Evolutionary conservation across 1,140 invertebrate species (phyloP).

Genomic region (Heliconius hewitsoni): DNA sequence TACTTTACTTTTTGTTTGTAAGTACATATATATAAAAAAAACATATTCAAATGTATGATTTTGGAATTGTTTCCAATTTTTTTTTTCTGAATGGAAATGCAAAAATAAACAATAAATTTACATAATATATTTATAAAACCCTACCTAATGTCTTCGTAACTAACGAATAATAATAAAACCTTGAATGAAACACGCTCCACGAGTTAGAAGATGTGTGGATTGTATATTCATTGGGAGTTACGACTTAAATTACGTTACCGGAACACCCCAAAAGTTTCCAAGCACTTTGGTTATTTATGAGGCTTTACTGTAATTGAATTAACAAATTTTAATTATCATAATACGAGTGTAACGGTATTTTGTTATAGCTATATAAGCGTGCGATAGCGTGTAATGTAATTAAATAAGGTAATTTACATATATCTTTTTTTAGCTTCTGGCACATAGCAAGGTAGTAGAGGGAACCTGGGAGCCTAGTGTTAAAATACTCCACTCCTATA

Average conservation of each 20-base stretch:
- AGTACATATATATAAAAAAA: too few relatives aligned
- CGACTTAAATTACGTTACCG: background rate
- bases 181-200: background rate
- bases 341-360: background rate
- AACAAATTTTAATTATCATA: constrained; percentile 7
- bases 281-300: background rate
- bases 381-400: background rate
- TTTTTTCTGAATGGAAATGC: background rate
- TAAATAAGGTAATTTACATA: background rate
- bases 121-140: background rate
- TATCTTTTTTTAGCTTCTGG: background rate
- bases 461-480: too few relatives aligned
- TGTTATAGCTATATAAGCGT: background rate
- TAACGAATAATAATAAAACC: background rate
- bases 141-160: background rate
- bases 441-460: background rate
- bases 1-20: too few relatives aligned
- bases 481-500: too few relatives aligned
- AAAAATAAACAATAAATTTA: background rate
- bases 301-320: constrained; percentile 10
- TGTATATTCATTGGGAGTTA: constrained; percentile 5
- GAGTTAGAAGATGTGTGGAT: background rate
- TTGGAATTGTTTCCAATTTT: too few relatives aligned
- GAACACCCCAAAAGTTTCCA: constrained; percentile 4
- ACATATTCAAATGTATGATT: too few relatives aligned